These are phyloP conservation scores for Lordiphosa stackelbergi DNA, from an alignment of 1,140 invertebrate genomes.

Conservation along the genomic window DNA sequence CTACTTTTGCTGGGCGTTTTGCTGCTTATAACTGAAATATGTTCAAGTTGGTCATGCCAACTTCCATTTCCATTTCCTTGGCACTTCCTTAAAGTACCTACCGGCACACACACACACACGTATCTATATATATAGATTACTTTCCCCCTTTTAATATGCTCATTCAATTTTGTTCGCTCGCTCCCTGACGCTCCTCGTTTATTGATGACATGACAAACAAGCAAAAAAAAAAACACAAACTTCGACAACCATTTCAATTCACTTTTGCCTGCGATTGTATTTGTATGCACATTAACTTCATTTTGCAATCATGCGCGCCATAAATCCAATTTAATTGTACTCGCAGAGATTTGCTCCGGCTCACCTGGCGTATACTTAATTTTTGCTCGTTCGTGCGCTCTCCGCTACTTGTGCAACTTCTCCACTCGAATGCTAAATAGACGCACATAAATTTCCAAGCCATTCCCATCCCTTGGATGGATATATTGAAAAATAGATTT, in stretches of 20 bases:
- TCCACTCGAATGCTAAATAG: slow-evolving; percentile 63
- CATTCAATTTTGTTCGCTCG: slow-evolving; percentile 55
- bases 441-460: slow-evolving; percentile 67
- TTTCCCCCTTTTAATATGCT: slow-evolving; percentile 68
- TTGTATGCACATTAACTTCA: slow-evolving; percentile 71
- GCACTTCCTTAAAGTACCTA: slow-evolving; percentile 38
- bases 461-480: slow-evolving; percentile 23
- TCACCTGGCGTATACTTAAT: slow-evolving; percentile 67
- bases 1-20: slow-evolving; percentile 5
- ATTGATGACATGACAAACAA: slow-evolving; percentile 76
- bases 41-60: slow-evolving; percentile 30
- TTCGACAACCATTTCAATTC: slow-evolving; percentile 59
- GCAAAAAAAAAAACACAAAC: slow-evolving; percentile 41
- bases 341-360: slow-evolving; percentile 36
- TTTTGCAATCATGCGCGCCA: slow-evolving; percentile 70
- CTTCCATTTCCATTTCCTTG: slow-evolving; percentile 57
- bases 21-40: slow-evolving; percentile 26
- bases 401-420: slow-evolving; percentile 29
- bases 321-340: slow-evolving; percentile 74
- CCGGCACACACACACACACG: no score
- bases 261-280: slow-evolving; percentile 40
- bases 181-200: slow-evolving; percentile 37
- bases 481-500: slow-evolving; percentile 70
- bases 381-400: slow-evolving; percentile 64
- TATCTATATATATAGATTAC: slow-evolving; percentile 38